Evolutionary conservation across 2,113 vertebrate genomes (phyloP).

Genomic region (Platanista minor): DNA sequence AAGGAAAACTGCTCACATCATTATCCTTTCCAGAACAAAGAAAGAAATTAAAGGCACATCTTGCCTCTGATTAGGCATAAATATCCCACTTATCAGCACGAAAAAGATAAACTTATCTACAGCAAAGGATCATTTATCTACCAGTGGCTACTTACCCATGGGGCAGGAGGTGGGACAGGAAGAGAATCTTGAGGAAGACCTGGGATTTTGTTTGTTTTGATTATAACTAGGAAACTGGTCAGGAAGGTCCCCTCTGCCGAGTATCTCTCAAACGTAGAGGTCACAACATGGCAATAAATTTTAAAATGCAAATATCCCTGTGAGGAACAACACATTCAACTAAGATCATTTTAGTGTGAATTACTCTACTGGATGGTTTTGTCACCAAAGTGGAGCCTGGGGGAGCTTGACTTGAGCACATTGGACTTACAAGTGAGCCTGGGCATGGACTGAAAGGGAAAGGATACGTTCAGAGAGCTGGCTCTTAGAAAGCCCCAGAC

Average conservation of each 20-base stretch:
- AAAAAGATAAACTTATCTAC: slow-evolving; percentile 26
- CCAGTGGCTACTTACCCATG: background rate
- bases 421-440: background rate
- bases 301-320: slow-evolving; percentile 4
- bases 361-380: background rate
- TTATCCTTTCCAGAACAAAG: slow-evolving; percentile 40
- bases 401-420: background rate
- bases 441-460: background rate
- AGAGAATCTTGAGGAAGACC: background rate
- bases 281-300: background rate
- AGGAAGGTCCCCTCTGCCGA: background rate
- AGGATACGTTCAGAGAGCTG: background rate
- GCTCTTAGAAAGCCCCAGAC: background rate
- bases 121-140: background rate
- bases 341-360: background rate
- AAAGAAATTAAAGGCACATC: slow-evolving; percentile 5
- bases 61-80: slow-evolving; percentile 1
- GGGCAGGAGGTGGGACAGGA: background rate
- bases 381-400: background rate
- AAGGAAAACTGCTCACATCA: slow-evolving; percentile 9
- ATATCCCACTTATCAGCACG: slow-evolving; percentile 27
- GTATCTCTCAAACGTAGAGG: background rate
- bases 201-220: background rate
- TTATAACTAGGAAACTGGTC: slow-evolving; percentile 4
- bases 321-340: background rate